Conservation (phyloP, 64 coral and sea anemone genomes). For the Platygyra sinensis region DNA sequence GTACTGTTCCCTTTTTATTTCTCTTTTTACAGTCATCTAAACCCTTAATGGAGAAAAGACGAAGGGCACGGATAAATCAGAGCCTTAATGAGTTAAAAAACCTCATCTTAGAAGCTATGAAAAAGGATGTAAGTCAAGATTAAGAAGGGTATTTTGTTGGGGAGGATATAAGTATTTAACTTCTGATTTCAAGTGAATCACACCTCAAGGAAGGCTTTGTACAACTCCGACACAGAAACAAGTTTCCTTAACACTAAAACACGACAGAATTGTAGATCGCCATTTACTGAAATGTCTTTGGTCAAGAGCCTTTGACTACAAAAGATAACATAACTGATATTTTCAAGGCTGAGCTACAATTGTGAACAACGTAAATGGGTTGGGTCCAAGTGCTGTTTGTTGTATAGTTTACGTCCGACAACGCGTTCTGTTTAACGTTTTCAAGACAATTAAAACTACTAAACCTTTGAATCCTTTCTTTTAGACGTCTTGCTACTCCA, state of each 20-base stretch:
- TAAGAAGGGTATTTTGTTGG: too few species aligned
- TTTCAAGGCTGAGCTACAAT: neutral
- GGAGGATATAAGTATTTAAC: too few species aligned
- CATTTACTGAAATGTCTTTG: neutral
- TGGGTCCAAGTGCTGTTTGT: neutral
- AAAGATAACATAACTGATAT: neutral
- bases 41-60: constrained; percentile 80
- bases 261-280: neutral
- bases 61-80: constrained; percentile 79
- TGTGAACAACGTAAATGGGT: neutral
- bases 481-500: constrained; percentile 88
- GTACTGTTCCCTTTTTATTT: neutral
- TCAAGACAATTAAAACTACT: neutral
- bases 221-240: neutral
- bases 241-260: neutral
- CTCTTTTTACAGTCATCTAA: constrained; percentile 68
- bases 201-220: too few species aligned
- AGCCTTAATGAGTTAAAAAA: constrained; percentile 82
- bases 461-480: neutral
- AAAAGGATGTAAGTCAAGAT: constrained; percentile 92
- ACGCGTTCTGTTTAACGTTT: neutral
- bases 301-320: neutral
- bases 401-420: neutral
- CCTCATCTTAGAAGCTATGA: constrained; percentile 80
- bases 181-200: too few species aligned